Evolutionary conservation across 2,113 vertebrate species (phyloP).

Genomic region (Varanus salvator): DNA sequence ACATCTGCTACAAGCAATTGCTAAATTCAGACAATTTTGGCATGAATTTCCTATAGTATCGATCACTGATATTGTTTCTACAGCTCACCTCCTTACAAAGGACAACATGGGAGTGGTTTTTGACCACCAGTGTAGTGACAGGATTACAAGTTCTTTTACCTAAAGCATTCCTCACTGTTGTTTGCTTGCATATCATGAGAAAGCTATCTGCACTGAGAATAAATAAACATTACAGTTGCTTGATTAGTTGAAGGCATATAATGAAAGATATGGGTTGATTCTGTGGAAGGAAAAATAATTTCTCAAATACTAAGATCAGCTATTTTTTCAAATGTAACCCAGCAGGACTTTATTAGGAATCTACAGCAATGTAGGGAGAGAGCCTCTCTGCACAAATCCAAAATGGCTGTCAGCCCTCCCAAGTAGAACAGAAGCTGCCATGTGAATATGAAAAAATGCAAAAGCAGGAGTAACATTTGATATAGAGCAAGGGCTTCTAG

Average conservation of each 20-base stretch:
- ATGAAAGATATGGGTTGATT: not conserved
- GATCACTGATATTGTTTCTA: not conserved
- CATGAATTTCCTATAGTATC: not conserved
- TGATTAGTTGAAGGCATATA: not conserved
- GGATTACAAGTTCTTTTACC: not conserved
- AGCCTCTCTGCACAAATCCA: no score
- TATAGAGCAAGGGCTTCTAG: no score
- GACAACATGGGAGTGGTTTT: not conserved
- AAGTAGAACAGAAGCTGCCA: no score
- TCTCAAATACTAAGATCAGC: no score
- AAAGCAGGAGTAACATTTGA: no score
- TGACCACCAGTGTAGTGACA: not conserved
- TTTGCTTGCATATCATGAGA: not conserved
- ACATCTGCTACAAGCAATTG: not conserved
- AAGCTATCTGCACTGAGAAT: not conserved
- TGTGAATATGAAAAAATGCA: no score
- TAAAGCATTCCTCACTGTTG: not conserved
- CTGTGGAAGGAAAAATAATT: no score
- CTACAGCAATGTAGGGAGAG: no score
- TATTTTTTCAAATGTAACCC: no score
- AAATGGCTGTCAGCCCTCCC: no score
- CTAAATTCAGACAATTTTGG: not conserved
- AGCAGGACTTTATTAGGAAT: no score
- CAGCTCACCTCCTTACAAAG: not conserved
- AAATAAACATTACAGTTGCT: not conserved